Percentiles rank a stretch among this genome's conserved stretches.
Evolutionary conservation across 2,797 vertebrate species (phyloP).

Genomic region (Columba guinea): DNA sequence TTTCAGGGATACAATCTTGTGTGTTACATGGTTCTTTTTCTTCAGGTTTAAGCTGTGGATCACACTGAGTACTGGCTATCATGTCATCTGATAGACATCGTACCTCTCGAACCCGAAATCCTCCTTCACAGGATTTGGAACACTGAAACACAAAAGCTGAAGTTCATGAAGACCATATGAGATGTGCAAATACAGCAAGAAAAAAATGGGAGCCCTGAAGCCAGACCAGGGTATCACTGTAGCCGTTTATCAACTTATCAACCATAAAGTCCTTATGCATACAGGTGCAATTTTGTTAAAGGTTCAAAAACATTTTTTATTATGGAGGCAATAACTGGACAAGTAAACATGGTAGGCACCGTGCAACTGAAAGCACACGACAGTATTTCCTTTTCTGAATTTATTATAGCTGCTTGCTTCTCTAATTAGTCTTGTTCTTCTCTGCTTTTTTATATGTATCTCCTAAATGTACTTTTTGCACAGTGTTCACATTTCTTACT

Average conservation of each 20-base stretch:
- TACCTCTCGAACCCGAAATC: conserved; percentile 92
- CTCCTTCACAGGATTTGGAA: conserved; percentile 92
- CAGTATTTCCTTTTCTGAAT: not conserved
- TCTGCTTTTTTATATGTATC: not conserved
- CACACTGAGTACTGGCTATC: conserved; percentile 83
- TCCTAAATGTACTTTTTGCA: not conserved
- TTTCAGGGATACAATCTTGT: conserved; percentile 87
- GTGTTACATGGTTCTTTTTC: conserved; percentile 86
- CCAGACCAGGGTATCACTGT: not conserved
- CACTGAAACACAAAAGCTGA: conserved; percentile 78
- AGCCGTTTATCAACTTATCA: not conserved
- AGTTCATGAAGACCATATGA: not conserved
- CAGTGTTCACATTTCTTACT: not conserved
- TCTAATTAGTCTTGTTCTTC: not conserved
- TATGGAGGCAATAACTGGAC: not conserved
- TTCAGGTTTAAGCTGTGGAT: conserved; percentile 80
- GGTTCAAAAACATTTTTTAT: not conserved
- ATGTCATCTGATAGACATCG: conserved; percentile 90
- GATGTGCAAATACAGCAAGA: not conserved
- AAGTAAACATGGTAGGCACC: not conserved
- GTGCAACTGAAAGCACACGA: not conserved
- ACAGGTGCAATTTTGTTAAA: not conserved
- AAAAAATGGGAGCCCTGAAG: not conserved
- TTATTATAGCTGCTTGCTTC: not conserved
- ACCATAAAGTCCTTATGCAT: not conserved